These are phyloP conservation scores for Melanotus villosus DNA, from an alignment of 2,888 invertebrate species.

Conservation along the genomic window DNA sequence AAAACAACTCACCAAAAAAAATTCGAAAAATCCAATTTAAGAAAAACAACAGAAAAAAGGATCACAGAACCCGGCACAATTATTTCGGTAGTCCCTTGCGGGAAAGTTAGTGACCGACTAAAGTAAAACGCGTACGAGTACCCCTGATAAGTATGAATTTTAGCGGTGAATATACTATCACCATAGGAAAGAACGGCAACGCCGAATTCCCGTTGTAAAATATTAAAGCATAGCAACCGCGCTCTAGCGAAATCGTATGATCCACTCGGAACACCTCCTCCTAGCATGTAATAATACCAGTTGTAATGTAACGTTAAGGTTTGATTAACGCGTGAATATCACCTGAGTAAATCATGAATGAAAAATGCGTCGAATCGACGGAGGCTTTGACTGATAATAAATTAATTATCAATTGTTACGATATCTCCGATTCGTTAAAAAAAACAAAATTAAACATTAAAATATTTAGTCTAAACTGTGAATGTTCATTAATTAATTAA, in stretches of 20 bases:
- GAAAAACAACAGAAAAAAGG: not conserved
- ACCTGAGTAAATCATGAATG: not conserved
- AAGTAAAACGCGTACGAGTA: not conserved
- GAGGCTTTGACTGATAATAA: no score
- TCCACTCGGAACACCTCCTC: conserved; percentile 3
- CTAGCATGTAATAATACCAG: not conserved
- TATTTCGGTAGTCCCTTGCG: no score
- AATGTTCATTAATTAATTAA: no score
- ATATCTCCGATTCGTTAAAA: no score
- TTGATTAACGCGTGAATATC: not conserved
- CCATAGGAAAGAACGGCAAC: conserved; percentile 5
- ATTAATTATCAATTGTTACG: no score
- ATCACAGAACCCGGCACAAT: no score
- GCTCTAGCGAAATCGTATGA: conserved; percentile 5
- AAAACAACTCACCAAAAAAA: no score
- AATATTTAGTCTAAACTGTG: no score
- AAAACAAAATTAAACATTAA: no score
- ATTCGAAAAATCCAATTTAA: not conserved
- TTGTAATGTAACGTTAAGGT: not conserved
- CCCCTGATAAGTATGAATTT: not conserved
- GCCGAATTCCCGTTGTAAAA: not conserved
- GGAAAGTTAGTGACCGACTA: conserved; percentile 7
- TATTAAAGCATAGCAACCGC: not conserved
- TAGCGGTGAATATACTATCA: not conserved
- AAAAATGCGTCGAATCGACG: no score